phyloP scores from a whole-genome alignment of 2,797 vertebrate species.

The Botia kubotai region DNA sequence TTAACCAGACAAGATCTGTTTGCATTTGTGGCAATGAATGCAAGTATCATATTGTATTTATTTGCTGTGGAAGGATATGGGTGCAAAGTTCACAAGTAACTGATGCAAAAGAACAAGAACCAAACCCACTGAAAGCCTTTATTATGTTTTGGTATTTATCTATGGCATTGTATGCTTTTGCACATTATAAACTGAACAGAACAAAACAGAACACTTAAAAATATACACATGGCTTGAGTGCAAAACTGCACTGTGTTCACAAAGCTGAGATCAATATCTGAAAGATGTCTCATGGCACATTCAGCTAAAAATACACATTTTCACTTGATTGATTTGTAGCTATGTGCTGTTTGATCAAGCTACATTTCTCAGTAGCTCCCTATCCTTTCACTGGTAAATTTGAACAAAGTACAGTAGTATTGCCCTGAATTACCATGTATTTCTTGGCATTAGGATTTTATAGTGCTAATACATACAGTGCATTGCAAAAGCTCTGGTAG shows the following conservation, averaged over 20 bases:
- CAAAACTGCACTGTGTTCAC: constrained; percentile 11
- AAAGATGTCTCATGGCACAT: constrained; percentile 6
- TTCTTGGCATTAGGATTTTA: not conserved
- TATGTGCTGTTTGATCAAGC: not conserved
- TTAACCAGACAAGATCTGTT: not conserved
- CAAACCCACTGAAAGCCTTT: not conserved
- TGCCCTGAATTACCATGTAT: not conserved
- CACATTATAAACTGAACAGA: constrained; percentile 1
- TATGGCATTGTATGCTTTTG: not conserved
- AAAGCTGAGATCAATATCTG: not conserved
- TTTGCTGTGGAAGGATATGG: no score
- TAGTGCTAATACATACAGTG: not conserved
- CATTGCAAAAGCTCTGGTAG: not conserved
- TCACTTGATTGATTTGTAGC: not conserved
- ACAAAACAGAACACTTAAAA: not conserved
- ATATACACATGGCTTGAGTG: not conserved
- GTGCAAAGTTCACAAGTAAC: not conserved
- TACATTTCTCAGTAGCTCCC: not conserved
- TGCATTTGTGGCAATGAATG: constrained; percentile 1
- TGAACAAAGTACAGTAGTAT: not conserved
- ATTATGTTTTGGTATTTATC: not conserved
- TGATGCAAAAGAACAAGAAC: not conserved
- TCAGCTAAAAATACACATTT: not conserved
- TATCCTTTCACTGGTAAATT: not conserved
- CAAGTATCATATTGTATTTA: not conserved